phyloP scores from a whole-genome alignment of 23 tunicate species.

The Styela plicata region DNA sequence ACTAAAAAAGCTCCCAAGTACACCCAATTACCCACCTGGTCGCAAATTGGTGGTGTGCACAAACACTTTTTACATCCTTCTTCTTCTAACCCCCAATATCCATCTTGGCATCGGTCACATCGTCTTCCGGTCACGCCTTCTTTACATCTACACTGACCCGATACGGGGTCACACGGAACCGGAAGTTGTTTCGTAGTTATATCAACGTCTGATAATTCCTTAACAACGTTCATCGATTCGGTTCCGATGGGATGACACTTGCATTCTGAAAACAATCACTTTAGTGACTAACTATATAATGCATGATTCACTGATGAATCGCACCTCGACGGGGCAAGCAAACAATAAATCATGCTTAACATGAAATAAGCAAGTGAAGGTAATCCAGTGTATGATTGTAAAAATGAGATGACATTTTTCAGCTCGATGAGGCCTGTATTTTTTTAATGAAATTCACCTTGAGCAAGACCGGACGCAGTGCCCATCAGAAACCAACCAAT shows the following conservation, averaged over 20 bases:
- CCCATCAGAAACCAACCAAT: too few relatives aligned
- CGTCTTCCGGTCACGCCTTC: constrained; percentile 67
- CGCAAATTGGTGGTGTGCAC: constrained; percentile 36
- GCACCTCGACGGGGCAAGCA: too few relatives aligned
- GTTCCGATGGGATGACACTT: constrained; percentile 46
- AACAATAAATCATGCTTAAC: too few relatives aligned
- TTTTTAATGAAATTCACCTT: too few relatives aligned
- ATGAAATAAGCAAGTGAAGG: too few relatives aligned
- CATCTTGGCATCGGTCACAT: constrained; percentile 56
- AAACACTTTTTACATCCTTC: constrained; percentile 59
- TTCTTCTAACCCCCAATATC: constrained; percentile 57
- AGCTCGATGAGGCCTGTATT: too few relatives aligned
- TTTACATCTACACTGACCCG: constrained; percentile 69
- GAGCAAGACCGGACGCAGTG: too few relatives aligned
- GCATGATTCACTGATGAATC: too few relatives aligned
- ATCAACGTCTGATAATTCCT: neutral
- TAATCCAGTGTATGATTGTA: too few relatives aligned
- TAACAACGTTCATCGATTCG: neutral
- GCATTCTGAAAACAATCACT: constrained; percentile 50
- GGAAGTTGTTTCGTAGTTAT: neutral
- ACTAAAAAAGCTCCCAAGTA: too few relatives aligned
- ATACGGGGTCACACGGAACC: constrained; percentile 30
- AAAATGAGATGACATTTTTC: too few relatives aligned
- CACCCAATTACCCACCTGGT: constrained; percentile 33
- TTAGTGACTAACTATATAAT: too few relatives aligned